A percentile compares a stretch with the other conserved stretches of the same genome.
phyloP scores from a whole-genome alignment of 2,888 invertebrate species.

The Ischnura elegans region DNA sequence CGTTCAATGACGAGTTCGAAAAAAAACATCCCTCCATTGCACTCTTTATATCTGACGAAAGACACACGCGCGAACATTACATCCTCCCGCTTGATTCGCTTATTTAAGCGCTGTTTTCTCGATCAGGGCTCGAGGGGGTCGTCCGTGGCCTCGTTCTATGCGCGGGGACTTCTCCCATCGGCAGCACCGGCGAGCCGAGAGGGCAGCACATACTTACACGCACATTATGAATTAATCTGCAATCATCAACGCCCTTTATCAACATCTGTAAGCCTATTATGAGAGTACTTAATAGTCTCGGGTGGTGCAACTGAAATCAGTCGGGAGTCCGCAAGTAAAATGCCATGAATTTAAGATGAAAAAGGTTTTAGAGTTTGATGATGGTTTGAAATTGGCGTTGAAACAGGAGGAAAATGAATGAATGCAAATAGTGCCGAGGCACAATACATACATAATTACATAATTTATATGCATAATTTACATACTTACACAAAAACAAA shows the following conservation, averaged over 20 bases:
- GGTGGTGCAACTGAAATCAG: background rate
- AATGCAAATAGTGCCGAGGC: no score
- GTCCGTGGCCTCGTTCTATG: constrained; percentile 54
- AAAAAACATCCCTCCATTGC: constrained; percentile 5
- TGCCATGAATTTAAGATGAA: background rate
- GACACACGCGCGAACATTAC: background rate
- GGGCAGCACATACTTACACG: constrained; percentile 55
- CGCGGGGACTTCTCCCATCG: background rate
- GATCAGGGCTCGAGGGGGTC: constrained; percentile 45
- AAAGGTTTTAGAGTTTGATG: background rate
- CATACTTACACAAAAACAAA: no score
- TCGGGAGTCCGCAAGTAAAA: background rate
- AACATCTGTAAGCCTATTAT: no score
- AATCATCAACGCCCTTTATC: background rate
- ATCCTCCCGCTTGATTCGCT: constrained; percentile 51
- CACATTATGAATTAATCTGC: background rate
- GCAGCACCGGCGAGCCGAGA: background rate
- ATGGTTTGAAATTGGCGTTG: no score
- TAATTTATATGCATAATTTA: no score
- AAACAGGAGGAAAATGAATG: no score
- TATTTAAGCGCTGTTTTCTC: constrained; percentile 51
- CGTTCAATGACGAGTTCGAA: background rate
- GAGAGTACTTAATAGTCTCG: background rate
- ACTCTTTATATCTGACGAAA: background rate
- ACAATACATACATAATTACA: no score